Base-by-base conservation (phyloP, 2,888 invertebrate species). In the Clanis bilineata region DNA sequence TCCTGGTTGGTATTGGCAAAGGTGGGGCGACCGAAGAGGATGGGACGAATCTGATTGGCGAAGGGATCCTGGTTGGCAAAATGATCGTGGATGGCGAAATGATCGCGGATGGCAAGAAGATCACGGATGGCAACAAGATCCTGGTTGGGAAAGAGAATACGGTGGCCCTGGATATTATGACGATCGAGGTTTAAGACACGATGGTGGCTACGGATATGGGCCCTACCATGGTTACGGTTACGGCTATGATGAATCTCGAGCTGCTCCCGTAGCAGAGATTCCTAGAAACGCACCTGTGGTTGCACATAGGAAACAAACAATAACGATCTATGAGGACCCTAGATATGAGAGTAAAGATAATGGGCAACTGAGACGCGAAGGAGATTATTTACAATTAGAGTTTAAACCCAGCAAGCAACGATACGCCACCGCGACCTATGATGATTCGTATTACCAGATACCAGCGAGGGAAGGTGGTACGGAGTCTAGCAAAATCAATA, bases 321-420 rank as follows among this genome's bases (percentile, higher is more conserved):
- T 93, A 61, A 93, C 93, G 3, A 92, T 93, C 60, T 93, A 92
- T 61, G 93, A 93, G 73, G 93, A 93, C 69, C 93, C 93, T 6
- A 80, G 93, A 64, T 90, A 92, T 64, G 78, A 83, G 47, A 90
- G 88, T 0, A 85, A 84, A 36, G 85, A 86, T 65, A 83, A 83
- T 54, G 89, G 88, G 0, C 83, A 88, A 64, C 67, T 88, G 43
- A 80, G 85, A 60, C 79, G 82, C 57, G 86, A 88, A 65, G 92
- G 90, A 0, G 90, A 90, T 69, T 85, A 84, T 59, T 75, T 92
- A 6, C 86, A 91, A 66, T 69, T 93, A 23, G 92, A 93, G 59
- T 88, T 79, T 62, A 88, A 90, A 57, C 93, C 93, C 0, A 90
- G 90, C 58, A 85, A 80, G 62, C 88, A 89, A 63, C 82, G 92